phyloP scores from a whole-genome alignment of 1,140 invertebrate genomes.

The Charaxes varanes region DNA sequence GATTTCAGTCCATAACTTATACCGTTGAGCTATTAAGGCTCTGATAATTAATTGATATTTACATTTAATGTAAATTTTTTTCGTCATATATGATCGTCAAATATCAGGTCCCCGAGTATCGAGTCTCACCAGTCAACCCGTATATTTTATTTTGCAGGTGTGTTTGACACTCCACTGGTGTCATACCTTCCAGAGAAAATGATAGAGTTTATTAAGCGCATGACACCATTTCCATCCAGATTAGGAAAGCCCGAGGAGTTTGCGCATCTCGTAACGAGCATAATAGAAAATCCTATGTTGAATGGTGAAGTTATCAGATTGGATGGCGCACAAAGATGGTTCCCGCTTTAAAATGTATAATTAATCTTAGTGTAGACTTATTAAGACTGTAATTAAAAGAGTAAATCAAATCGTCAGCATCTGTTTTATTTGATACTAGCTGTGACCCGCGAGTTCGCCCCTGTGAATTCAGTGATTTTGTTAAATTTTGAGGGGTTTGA shows the following conservation, averaged over 20 bases:
- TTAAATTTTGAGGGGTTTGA: too few species aligned
- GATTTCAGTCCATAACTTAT: too few species aligned
- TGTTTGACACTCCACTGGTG: conserved; percentile 94
- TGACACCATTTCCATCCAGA: conserved; percentile 90
- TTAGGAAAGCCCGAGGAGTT: conserved; percentile 94
- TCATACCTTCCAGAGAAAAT: conserved; percentile 89
- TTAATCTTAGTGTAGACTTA: conserved; percentile 14
- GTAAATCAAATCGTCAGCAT: too few species aligned
- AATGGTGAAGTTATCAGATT: conserved; percentile 96
- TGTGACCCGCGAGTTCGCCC: too few species aligned
- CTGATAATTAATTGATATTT: too few species aligned
- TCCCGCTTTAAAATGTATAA: conserved; percentile 39
- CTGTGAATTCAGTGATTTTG: too few species aligned
- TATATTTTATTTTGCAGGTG: conserved; percentile 74
- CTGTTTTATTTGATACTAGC: too few species aligned
- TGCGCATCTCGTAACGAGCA: conserved; percentile 89
- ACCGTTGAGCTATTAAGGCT: too few species aligned
- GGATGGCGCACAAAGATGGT: conserved; percentile 92
- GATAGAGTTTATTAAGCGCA: conserved; percentile 82
- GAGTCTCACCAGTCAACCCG: too few species aligned
- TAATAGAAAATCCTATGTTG: conserved; percentile 93
- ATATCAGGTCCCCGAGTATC: too few species aligned
- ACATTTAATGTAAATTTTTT: too few species aligned
- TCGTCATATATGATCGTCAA: too few species aligned
- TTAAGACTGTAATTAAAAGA: neutral